Evolutionary conservation across 1,140 invertebrate species (phyloP), one percentile per base, ranked within the genome.

Genomic region (Trachymyrmex septentrionalis): DNA sequence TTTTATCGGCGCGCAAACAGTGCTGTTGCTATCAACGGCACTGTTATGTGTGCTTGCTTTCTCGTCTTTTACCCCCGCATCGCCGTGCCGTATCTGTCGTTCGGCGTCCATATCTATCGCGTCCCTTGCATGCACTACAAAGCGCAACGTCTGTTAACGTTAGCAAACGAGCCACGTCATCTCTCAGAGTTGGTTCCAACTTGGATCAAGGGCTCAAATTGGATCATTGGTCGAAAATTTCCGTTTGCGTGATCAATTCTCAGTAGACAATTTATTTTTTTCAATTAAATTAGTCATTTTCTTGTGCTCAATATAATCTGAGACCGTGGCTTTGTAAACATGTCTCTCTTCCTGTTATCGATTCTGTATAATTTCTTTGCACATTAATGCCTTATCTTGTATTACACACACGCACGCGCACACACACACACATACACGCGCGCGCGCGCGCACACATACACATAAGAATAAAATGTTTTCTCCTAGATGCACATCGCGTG

Each of bases 81-180:
- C 57, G 73, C 34, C 57, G 38, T 80, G 44, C 44, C 76, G 53
- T 80, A 80, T 80, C 76, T 80, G 27, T 80, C 76, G 63, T 67
- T 55, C 27, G 44, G 14, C 27, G 44, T 7, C 44, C 27, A 48
- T 80, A 80, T 66, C 76, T 80, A 67, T 80, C 77, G 76, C 27
- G n/a, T 14, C 27, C n/a, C 6, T 67, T 38, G 14, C 34, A 16
- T 24, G 57, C 30, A 21, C 19, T 30, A 53, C 63, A 80, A 67
- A 80, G 44, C 44, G 61, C 63, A 24, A 66, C 27, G 77, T 80
- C 61, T 78, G 44, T 67, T 61, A 61, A 30, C 14, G n/a, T 19
- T 34, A 12, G 9, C 77, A 69, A 78, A 78, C 24, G 21, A 38
- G 38, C 24, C 34, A 53, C 24, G 75, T 64, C 24, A 44, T 7